Evolutionary conservation across 1,140 invertebrate species (phyloP).

Genomic region (Drosophila repletoides): DNA sequence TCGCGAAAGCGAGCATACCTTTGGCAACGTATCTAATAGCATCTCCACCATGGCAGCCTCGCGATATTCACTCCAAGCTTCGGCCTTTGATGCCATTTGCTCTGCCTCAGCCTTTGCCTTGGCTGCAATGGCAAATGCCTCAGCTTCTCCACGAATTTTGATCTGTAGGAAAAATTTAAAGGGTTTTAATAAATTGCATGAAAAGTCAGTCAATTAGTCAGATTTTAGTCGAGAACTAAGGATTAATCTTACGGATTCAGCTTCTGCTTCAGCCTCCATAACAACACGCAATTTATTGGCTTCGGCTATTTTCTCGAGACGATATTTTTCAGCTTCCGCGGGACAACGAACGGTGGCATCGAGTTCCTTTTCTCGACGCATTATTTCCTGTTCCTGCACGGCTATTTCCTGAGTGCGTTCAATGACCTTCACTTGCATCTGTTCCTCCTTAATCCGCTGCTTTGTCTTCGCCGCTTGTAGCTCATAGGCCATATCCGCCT

Average conservation of each 20-base stretch:
- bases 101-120: conserved; percentile 97
- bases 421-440: conserved; percentile 97
- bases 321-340: conserved; percentile 96
- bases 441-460: conserved; percentile 97
- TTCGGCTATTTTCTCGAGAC: conserved; percentile 96
- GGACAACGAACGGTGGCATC: conserved; percentile 95
- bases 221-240: too few relatives aligned
- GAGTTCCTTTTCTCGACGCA: conserved; percentile 92
- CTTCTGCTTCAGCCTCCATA: conserved; percentile 96
- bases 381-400: conserved; percentile 94
- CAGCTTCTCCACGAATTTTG: conserved; percentile 91
- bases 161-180: conserved; percentile 38
- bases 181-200: conserved; percentile 67
- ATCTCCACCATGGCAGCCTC: conserved; percentile 98
- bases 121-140: conserved; percentile 96
- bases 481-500: conserved; percentile 97
- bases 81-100: conserved; percentile 98
- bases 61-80: conserved; percentile 97
- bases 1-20: conserved; percentile 85
- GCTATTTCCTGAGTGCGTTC: conserved; percentile 96
- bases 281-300: conserved; percentile 93
- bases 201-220: too few relatives aligned
- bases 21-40: conserved; percentile 97
- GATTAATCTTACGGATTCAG: conserved; percentile 87
- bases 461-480: conserved; percentile 97